phyloP scores from a whole-genome alignment of 23 tunicate species.

The Halocynthia roretzi region DNA sequence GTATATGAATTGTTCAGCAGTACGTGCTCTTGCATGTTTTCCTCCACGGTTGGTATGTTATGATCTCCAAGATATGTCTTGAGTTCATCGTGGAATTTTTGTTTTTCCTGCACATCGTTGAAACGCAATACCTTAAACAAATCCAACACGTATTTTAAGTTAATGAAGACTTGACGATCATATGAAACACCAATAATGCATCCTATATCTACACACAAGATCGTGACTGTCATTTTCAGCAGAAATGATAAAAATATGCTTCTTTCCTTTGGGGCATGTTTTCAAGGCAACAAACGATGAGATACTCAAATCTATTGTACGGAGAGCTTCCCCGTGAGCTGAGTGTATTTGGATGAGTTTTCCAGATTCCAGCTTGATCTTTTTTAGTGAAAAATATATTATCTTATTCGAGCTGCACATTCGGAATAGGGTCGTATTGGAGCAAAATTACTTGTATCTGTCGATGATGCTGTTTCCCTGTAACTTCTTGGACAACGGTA shows the following conservation, averaged over 20 bases:
- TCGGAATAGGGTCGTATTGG: background rate
- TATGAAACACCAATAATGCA: too few species aligned
- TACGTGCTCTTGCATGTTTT: constrained; percentile 30
- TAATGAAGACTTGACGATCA: too few species aligned
- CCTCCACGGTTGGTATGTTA: constrained; percentile 12
- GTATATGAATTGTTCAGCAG: constrained; percentile 48
- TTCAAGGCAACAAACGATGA: constrained; percentile 20
- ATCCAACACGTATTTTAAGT: too few species aligned
- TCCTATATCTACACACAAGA: constrained; percentile 25
- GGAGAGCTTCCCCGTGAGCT: constrained; percentile 15
- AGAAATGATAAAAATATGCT: constrained; percentile 27
- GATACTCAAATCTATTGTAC: constrained; percentile 32
- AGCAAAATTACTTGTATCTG: constrained; percentile 41
- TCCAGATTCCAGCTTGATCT: constrained; percentile 46
- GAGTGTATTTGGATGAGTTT: constrained; percentile 34
- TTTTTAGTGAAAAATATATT: background rate
- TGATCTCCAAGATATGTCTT: constrained; percentile 27
- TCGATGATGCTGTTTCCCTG: constrained; percentile 26
- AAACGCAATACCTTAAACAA: constrained; percentile 31
- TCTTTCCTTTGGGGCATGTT: constrained; percentile 34
- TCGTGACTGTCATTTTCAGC: constrained; percentile 48
- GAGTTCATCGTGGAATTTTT: constrained; percentile 33
- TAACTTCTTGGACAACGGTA: constrained; percentile 49
- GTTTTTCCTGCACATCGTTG: constrained; percentile 47
- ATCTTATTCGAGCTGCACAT: background rate